These are phyloP conservation scores for Pedetes capensis DNA, from an alignment of 2,113 vertebrate species.

Conservation along the genomic window DNA sequence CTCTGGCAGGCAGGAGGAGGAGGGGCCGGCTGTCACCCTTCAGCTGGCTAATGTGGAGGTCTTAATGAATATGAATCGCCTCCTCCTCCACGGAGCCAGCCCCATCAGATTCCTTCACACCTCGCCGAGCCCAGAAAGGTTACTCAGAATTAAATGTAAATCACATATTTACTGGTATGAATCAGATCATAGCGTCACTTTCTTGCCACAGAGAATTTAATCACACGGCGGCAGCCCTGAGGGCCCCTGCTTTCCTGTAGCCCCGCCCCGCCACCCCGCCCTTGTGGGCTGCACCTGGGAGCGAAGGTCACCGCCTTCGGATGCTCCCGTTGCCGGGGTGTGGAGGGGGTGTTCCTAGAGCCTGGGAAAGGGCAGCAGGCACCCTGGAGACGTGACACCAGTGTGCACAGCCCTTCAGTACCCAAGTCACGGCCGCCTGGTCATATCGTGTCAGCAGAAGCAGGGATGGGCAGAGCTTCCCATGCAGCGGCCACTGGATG, in stretches of 20 bases:
- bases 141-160: constrained; percentile 91
- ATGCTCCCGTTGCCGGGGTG: accelerated
- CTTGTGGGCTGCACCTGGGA: background rate
- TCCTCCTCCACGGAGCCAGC: constrained; percentile 82
- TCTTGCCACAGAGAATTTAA: constrained; percentile 77
- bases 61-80: constrained; percentile 92
- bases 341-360: background rate
- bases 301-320: background rate
- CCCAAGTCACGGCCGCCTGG: constrained; percentile 13
- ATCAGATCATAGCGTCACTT: constrained; percentile 81
- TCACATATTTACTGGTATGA: constrained; percentile 89
- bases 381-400: background rate
- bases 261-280: accelerated
- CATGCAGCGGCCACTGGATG: too few species aligned
- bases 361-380: background rate
- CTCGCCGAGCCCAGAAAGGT: constrained; percentile 85
- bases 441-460: background rate
- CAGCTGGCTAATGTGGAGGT: constrained; percentile 80
- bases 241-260: background rate
- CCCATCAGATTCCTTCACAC: constrained; percentile 90
- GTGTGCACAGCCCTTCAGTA: background rate
- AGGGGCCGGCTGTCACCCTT: constrained; percentile 67
- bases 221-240: background rate
- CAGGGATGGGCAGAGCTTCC: too few species aligned
- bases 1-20: constrained; percentile 63